These are phyloP conservation scores for Oophaga sylvatica DNA, from an alignment of 2,797 vertebrate genomes.

Conservation along the genomic window DNA sequence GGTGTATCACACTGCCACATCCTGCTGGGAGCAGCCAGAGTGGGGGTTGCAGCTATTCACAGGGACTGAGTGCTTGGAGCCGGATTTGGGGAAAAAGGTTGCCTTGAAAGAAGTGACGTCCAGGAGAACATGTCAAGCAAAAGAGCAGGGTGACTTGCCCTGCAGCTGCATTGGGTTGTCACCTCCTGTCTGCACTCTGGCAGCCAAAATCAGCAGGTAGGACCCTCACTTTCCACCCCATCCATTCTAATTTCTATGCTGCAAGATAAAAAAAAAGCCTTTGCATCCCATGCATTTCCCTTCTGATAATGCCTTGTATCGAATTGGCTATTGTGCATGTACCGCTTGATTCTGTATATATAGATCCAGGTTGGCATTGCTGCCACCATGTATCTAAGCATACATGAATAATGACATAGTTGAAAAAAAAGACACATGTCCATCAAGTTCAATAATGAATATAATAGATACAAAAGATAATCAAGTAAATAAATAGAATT, in stretches of 20 bases:
- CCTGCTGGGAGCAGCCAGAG: slow-evolving; percentile 50
- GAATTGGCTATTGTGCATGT: not conserved
- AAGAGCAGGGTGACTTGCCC: slow-evolving; percentile 40
- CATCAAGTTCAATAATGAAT: too few species aligned
- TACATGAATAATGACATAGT: not conserved
- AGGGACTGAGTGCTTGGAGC: slow-evolving; percentile 32
- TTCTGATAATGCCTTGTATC: not conserved
- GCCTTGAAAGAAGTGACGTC: slow-evolving; percentile 31
- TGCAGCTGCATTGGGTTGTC: slow-evolving; percentile 37
- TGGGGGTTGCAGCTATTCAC: slow-evolving; percentile 56
- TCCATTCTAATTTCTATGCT: not conserved
- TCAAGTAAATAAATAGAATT: too few species aligned
- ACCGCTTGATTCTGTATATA: not conserved
- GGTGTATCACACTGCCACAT: slow-evolving; percentile 46
- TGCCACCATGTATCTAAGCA: too few species aligned
- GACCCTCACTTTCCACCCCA: not conserved
- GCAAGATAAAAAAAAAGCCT: not conserved
- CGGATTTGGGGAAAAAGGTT: slow-evolving; percentile 14
- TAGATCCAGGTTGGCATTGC: not conserved
- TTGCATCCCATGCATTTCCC: not conserved
- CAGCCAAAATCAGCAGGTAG: slow-evolving; percentile 59
- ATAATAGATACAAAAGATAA: too few species aligned
- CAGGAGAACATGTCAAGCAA: slow-evolving; percentile 28
- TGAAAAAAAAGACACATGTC: too few species aligned
- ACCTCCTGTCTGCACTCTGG: slow-evolving; percentile 52